Evolutionary conservation across 1,140 invertebrate genomes (phyloP).

Genomic region (Drosophila parvula): DNA sequence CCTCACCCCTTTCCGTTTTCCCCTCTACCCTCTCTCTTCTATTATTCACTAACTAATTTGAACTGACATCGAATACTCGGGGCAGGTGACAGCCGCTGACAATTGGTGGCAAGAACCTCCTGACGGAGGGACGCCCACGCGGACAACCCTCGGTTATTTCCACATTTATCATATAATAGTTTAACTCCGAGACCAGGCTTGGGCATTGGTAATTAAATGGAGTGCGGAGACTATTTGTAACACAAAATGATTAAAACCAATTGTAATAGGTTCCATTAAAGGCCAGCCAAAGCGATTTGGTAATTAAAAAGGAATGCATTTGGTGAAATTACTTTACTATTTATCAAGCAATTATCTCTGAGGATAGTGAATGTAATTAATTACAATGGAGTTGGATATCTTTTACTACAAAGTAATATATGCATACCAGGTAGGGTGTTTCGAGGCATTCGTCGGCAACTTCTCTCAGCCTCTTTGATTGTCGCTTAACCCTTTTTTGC

Average conservation of each 20-base stretch:
- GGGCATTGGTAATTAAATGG: constrained; percentile 23
- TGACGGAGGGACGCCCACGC: constrained; percentile 1
- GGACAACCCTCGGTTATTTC: constrained; percentile 18
- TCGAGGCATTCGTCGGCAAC: background rate
- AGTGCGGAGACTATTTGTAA: constrained; percentile 16
- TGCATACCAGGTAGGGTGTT: background rate
- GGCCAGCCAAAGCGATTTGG: background rate
- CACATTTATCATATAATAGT: constrained; percentile 30
- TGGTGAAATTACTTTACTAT: background rate
- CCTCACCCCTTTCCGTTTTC: background rate
- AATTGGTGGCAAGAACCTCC: constrained; percentile 45
- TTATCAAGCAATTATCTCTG: background rate
- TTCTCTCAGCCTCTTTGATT: background rate
- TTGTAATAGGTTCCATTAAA: background rate
- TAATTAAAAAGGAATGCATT: background rate
- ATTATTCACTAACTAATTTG: constrained; percentile 59
- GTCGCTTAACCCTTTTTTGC: constrained; percentile 14
- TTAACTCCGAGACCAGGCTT: background rate
- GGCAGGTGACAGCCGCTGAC: constrained; percentile 61
- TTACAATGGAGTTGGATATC: background rate
- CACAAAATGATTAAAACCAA: background rate
- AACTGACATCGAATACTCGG: constrained; percentile 55
- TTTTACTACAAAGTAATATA: too few species aligned
- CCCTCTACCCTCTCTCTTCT: constrained; percentile 16
- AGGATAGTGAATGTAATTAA: background rate